Evolutionary conservation across 2,113 vertebrate species (phyloP).

Genomic region (Dissostichus mawsoni): DNA sequence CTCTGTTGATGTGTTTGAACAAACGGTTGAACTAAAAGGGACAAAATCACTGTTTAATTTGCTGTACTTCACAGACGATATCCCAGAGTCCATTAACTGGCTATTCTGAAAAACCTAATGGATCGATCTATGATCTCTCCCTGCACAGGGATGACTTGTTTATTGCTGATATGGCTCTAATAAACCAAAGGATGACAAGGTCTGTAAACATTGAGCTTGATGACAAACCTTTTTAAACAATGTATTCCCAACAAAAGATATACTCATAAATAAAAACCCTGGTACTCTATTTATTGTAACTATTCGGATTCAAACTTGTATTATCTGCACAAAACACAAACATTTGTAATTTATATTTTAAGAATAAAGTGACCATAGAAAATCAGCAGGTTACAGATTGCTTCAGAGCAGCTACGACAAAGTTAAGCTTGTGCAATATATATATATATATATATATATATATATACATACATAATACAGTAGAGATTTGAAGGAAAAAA

Average conservation of each 20-base stretch:
- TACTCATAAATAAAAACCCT: not conserved
- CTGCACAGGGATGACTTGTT: not conserved
- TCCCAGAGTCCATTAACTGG: not conserved
- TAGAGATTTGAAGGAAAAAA: conserved; percentile 7
- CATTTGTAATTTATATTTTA: not conserved
- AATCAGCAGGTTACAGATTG: not conserved
- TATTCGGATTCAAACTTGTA: not conserved
- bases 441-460: not conserved
- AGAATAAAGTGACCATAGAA: conserved; percentile 5
- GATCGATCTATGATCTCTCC: not conserved
- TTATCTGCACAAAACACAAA: not conserved
- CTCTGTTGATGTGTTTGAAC: not conserved
- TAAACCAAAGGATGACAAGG: not conserved
- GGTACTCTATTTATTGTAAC: not conserved
- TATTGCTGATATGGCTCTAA: not conserved
- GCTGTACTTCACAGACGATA: not conserved
- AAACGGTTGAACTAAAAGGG: not conserved
- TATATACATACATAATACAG: too few species aligned
- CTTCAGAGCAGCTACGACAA: conserved; percentile 2
- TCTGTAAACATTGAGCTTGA: not conserved
- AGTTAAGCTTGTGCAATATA: conserved; percentile 10
- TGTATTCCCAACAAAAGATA: not conserved
- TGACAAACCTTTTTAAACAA: not conserved
- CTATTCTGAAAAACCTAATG: conserved; percentile 9
- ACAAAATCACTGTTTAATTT: conserved; percentile 2